phyloP scores from a whole-genome alignment of 2,113 vertebrate genomes.

The Campylorhamphus procurvoides region DNA sequence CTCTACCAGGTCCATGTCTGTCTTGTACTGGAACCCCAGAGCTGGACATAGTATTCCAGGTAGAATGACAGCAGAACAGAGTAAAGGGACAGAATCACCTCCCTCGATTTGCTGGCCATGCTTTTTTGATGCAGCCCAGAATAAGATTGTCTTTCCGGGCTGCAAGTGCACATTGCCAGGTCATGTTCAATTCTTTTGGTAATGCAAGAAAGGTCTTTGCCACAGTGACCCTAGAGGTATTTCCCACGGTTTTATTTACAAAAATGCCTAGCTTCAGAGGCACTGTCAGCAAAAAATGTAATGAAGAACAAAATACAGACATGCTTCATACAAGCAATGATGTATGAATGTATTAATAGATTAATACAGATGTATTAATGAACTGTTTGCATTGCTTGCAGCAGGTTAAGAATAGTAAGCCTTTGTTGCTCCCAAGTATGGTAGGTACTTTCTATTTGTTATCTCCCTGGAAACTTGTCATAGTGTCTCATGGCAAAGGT shows the following conservation, averaged over 20 bases:
- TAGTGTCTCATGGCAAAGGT: not conserved
- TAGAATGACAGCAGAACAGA: not conserved
- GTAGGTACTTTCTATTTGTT: slow-evolving; percentile 23
- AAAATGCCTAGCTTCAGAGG: not conserved
- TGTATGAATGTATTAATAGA: too few species aligned
- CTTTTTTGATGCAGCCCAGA: not conserved
- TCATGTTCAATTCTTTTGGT: not conserved
- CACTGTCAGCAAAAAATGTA: not conserved
- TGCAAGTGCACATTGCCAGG: not conserved
- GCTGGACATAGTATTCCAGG: not conserved
- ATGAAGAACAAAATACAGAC: not conserved
- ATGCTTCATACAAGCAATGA: not conserved
- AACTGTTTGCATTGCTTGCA: not conserved
- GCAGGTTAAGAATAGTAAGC: slow-evolving; percentile 42
- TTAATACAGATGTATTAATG: too few species aligned
- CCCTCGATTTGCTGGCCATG: not conserved
- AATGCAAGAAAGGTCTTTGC: not conserved
- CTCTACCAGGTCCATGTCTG: not conserved
- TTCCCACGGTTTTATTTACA: not conserved
- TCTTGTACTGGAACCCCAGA: not conserved
- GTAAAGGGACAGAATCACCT: not conserved
- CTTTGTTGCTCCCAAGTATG: not conserved
- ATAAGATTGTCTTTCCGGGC: not conserved
- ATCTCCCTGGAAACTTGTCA: slow-evolving; percentile 33
- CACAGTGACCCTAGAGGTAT: not conserved